Evolutionary conservation across 2,113 vertebrate genomes (phyloP).

Genomic region (Gasterosteus aculeatus): DNA sequence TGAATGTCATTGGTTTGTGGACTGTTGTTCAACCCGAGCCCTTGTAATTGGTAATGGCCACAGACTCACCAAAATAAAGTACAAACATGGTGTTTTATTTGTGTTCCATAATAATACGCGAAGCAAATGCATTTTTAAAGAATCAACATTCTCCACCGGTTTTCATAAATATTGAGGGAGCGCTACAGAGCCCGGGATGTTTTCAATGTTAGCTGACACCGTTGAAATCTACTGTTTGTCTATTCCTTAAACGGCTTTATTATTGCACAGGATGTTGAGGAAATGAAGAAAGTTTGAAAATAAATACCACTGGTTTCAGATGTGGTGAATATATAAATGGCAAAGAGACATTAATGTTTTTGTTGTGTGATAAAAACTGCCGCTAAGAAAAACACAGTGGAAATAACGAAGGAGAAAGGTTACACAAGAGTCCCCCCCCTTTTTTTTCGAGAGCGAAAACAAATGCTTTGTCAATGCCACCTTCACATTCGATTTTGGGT

Average conservation of each 20-base stretch:
- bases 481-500: constrained; percentile 27
- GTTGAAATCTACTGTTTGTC: constrained; percentile 20
- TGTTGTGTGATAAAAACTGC: constrained; percentile 23
- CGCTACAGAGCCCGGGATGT: constrained; percentile 11
- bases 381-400: constrained; percentile 48
- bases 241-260: constrained; percentile 22
- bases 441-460: constrained; percentile 46
- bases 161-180: constrained; percentile 14
- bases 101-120: background rate
- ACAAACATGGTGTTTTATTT: constrained; percentile 2
- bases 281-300: constrained; percentile 60
- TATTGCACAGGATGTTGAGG: constrained; percentile 29
- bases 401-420: constrained; percentile 38
- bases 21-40: background rate
- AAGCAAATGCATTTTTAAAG: background rate
- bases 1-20: background rate
- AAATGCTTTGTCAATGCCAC: constrained; percentile 62
- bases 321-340: constrained; percentile 53
- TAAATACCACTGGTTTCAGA: constrained; percentile 62
- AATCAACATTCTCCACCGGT: constrained; percentile 4
- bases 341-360: constrained; percentile 7
- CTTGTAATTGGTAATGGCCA: background rate
- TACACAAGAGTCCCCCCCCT: background rate
- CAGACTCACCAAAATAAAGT: background rate
- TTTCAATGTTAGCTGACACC: constrained; percentile 34